A percentile compares a stretch with the other conserved stretches of the same genome.
These are phyloP conservation scores for Drosophila eugracilis DNA, from an alignment of 1,140 invertebrate species.

Conservation along the genomic window DNA sequence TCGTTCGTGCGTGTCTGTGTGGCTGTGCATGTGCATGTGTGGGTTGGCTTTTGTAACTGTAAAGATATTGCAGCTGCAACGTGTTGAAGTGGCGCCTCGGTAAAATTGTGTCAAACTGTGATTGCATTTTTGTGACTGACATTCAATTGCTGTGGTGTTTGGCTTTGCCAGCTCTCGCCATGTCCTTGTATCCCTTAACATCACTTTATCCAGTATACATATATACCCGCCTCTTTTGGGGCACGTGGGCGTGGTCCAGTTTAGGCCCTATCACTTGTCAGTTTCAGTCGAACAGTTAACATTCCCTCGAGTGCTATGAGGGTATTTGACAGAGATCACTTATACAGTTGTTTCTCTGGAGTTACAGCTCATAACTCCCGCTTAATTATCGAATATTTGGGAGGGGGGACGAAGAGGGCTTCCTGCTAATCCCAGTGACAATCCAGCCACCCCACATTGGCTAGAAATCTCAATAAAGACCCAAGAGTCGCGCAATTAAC, in stretches of 20 bases:
- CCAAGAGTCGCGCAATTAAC: conserved; percentile 69
- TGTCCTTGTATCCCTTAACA: conserved; percentile 2
- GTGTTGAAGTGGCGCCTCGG: conserved; percentile 80
- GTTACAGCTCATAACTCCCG: conserved; percentile 5
- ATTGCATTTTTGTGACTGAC: conserved; percentile 81
- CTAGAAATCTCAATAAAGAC: conserved; percentile 45
- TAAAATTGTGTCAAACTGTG: conserved; percentile 81
- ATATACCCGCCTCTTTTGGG: background rate
- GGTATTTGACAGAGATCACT: conserved; percentile 15
- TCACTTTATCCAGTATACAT: background rate
- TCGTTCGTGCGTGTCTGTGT: conserved; percentile 56
- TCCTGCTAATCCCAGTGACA: conserved; percentile 42
- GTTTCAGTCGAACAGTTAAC: background rate
- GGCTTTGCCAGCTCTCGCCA: conserved; percentile 47
- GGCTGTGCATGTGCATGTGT: conserved; percentile 1
- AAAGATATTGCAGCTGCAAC: conserved; percentile 80
- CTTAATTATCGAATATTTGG: conserved; percentile 36
- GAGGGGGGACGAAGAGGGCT: too few species aligned
- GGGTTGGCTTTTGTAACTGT: conserved; percentile 46
- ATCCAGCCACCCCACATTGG: conserved; percentile 56
- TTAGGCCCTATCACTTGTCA: conserved; percentile 45
- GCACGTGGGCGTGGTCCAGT: conserved; percentile 30
- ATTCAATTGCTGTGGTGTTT: conserved; percentile 76
- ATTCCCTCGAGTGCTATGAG: conserved; percentile 2
- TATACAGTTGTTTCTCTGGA: background rate